Percentiles rank a stretch among this genome's conserved stretches.
Evolutionary conservation across 2,888 invertebrate species (phyloP).

Genomic region (Sisyra nigra): DNA sequence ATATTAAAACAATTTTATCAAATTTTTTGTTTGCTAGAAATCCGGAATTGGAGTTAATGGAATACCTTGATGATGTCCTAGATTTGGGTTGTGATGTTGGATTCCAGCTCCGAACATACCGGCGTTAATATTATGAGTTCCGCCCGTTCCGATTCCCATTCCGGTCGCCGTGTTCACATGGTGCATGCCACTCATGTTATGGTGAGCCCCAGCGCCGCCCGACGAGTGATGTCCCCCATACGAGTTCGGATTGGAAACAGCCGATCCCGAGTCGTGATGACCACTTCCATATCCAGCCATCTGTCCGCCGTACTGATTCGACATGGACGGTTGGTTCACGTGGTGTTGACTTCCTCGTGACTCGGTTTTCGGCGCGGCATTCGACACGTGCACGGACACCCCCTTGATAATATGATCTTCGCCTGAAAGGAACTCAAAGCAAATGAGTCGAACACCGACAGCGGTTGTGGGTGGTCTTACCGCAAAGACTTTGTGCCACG

Average conservation of each 20-base stretch:
- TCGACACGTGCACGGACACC: conserved; percentile 74
- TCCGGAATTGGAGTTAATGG: too few relatives aligned
- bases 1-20: too few relatives aligned
- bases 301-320: conserved; percentile 20
- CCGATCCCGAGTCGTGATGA: conserved; percentile 15
- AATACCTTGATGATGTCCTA: conserved; percentile 4
- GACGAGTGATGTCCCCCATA: not conserved
- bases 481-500: conserved; percentile 61
- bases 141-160: not conserved
- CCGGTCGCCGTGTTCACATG: not conserved
- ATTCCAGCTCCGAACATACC: conserved; percentile 2
- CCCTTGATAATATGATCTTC: conserved; percentile 74
- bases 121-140: conserved; percentile 1
- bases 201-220: not conserved
- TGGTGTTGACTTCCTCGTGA: conserved; percentile 12
- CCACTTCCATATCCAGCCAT: conserved; percentile 14
- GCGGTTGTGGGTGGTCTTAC: too few relatives aligned
- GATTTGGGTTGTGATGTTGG: conserved; percentile 2
- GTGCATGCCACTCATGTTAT: conserved; percentile 1
- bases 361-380: conserved; percentile 68
- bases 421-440: not conserved
- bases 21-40: too few relatives aligned
- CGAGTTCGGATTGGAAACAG: not conserved
- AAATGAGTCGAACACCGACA: too few relatives aligned
- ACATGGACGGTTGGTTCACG: conserved; percentile 4